These are phyloP conservation scores for Gallinago undulata DNA, from an alignment of 2,113 vertebrate genomes.

Conservation along the genomic window DNA sequence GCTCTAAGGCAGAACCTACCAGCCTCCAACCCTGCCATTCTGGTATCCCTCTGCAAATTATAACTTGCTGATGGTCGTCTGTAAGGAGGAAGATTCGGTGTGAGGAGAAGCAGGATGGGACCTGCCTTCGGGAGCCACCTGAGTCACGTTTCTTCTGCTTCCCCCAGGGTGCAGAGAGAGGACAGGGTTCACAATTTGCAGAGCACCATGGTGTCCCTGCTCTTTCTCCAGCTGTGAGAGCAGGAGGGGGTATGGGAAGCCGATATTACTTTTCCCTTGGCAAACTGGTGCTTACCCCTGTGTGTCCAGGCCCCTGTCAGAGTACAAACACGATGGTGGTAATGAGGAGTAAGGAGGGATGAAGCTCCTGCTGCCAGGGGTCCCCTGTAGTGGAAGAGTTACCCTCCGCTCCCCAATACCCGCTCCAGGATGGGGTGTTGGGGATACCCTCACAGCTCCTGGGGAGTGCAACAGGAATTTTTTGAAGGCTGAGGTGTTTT, in stretches of 20 bases:
- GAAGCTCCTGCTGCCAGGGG: not conserved
- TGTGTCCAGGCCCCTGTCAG: rapidly evolving
- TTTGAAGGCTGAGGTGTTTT: not conserved
- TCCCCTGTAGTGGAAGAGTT: not conserved
- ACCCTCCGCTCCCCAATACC: not conserved
- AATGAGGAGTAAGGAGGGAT: not conserved
- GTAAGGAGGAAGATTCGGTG: not conserved
- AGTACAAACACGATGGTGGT: not conserved
- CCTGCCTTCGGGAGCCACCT: not conserved
- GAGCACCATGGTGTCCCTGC: not conserved
- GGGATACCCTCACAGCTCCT: not conserved
- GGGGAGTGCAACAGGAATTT: not conserved
- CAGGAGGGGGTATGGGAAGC: not conserved
- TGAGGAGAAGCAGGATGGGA: not conserved
- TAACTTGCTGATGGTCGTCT: not conserved
- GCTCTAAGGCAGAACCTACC: not conserved
- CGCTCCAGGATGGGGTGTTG: not conserved
- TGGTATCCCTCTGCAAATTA: not conserved
- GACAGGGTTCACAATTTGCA: not conserved
- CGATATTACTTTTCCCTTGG: not conserved
- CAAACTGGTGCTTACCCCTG: not conserved
- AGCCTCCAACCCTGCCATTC: not conserved
- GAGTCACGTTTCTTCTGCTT: not conserved
- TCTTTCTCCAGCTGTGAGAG: not conserved
- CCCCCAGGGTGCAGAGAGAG: not conserved